Conservation (phyloP, 2,888 invertebrate species). For the Pilophorus perplexus region DNA sequence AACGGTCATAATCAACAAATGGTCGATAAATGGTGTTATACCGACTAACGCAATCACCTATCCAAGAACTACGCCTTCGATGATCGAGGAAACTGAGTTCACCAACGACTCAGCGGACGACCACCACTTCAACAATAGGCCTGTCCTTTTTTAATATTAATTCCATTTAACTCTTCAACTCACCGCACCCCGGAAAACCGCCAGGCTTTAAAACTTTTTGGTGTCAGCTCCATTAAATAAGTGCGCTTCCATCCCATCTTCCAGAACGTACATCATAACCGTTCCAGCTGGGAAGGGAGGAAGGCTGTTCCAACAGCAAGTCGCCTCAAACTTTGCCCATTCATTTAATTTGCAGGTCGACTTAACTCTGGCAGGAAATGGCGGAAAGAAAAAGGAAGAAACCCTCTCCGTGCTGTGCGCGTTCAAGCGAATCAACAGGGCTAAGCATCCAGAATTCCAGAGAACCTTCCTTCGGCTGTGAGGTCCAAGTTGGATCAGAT, state of each 20-base stretch:
- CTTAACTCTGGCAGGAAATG: conserved; percentile 5
- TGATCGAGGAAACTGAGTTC: too few relatives aligned
- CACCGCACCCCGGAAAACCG: not conserved
- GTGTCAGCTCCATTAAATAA: conserved; percentile 39
- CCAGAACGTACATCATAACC: conserved; percentile 33
- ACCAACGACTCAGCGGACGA: too few relatives aligned
- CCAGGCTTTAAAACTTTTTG: conserved; percentile 30
- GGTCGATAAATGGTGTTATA: too few relatives aligned
- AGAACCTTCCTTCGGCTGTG: too few relatives aligned
- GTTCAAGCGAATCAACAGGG: conserved; percentile 19
- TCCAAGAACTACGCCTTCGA: too few relatives aligned
- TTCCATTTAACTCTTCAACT: conserved; percentile 37
- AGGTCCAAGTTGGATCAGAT: too few relatives aligned
- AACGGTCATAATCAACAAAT: too few relatives aligned
- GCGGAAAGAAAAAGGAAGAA: not conserved
- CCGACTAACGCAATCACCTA: too few relatives aligned
- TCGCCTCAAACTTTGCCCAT: conserved; percentile 26
- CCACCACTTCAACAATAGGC: not conserved
- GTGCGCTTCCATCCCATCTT: not conserved
- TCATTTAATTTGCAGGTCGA: conserved; percentile 39
- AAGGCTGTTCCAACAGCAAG: not conserved
- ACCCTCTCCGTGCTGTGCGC: conserved; percentile 1
- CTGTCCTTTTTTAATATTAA: conserved; percentile 8
- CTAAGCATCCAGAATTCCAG: too few relatives aligned
- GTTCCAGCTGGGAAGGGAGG: not conserved